These are phyloP conservation scores for Odocoileus virginianus DNA, from an alignment of 2,113 vertebrate species.

Conservation along the genomic window DNA sequence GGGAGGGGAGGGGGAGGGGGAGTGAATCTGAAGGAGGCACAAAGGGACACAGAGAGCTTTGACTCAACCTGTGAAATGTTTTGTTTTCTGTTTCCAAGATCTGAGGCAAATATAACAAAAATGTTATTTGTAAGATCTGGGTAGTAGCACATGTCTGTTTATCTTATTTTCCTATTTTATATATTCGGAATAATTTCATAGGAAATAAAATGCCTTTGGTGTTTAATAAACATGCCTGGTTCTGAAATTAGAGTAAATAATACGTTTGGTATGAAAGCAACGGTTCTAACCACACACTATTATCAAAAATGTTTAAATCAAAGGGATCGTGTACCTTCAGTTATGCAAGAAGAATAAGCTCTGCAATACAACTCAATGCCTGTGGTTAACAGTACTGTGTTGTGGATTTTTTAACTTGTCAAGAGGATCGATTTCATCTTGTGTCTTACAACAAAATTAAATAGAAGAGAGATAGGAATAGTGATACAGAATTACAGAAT, in stretches of 20 bases:
- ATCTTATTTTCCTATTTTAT: not conserved
- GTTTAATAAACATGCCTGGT: not conserved
- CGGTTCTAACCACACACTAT: not conserved
- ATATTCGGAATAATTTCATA: not conserved
- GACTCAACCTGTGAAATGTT: not conserved
- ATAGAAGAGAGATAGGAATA: not conserved
- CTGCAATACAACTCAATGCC: not conserved
- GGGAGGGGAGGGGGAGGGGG: too few relatives aligned
- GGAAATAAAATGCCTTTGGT: not conserved
- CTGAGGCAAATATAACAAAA: not conserved
- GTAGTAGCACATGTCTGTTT: not conserved
- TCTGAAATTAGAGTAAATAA: not conserved
- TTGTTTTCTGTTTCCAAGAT: not conserved
- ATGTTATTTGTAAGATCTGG: not conserved
- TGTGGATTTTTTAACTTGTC: not conserved
- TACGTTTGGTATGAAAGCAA: not conserved
- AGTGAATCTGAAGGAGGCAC: not conserved
- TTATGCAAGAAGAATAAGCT: not conserved
- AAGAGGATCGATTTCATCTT: not conserved
- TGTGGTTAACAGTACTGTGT: not conserved
- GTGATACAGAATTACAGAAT: not conserved
- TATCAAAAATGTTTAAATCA: not conserved
- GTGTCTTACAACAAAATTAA: not conserved
- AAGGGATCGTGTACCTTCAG: not conserved
- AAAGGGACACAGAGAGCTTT: not conserved